Base-by-base conservation (phyloP, 1,140 invertebrate species). In the Chrysomallon squamiferum region DNA sequence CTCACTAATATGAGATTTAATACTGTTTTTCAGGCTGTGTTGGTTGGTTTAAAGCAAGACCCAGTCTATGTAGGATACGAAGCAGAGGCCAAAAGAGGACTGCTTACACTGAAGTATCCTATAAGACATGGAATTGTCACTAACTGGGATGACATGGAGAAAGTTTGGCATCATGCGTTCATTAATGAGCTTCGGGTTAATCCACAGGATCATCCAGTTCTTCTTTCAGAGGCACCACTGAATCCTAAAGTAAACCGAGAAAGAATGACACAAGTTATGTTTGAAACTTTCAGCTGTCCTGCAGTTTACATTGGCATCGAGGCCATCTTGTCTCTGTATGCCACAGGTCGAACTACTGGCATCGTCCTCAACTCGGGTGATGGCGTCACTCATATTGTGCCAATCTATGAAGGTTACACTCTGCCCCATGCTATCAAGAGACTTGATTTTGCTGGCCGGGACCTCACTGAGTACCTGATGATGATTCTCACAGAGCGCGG, bases 41-140 rank as follows among this genome's bases (percentile, higher is more conserved):
- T 66, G 64, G 64, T 59, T 20, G 95, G 95, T 85, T 97, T 96
- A 95, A 95, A 94, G 76, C 94, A 96, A 85, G 96, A 95, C 87
- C 95, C 97, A 87, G 93, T 91, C 27, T 97, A 97, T 85, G 95
- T 97, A 63, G 95, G 95, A 74, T 95, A 97, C 85, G 95, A 96
- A 87, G 95, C 95, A 78, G 95, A 97, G 87, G 92, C 90, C 88
- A 95, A 95, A 88, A 89, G 86, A 80, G 86, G 86, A 76, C 86
- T 87, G 67, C 68, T 78, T 1, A 69, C 76, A 61, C 86, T 96
- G 83, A 96, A 96, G 86, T 96, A 96, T 87, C 95, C 95, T 75
- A 95, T 96, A 86, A 94, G 95, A 80, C 93, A 95, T 86, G 95
- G 95, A 38, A 87, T 86, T 68, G 86, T 86, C 57, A 87, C 50